A percentile compares a stretch with the other conserved stretches of the same genome.
These are phyloP conservation scores for Pollenia amentaria DNA, from an alignment of 2,888 invertebrate species.

Conservation along the genomic window DNA sequence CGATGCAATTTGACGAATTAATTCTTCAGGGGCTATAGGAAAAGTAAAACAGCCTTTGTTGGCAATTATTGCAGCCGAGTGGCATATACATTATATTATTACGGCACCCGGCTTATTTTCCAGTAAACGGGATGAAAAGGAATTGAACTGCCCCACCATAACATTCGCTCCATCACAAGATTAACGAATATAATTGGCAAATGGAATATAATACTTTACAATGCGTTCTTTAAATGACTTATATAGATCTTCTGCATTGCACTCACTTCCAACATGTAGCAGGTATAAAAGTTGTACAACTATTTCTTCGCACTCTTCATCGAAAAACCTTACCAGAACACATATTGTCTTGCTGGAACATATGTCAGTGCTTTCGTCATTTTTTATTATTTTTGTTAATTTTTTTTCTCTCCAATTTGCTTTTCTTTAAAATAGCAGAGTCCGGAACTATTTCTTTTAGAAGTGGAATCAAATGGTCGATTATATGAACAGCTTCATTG, in stretches of 20 bases:
- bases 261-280: conserved; percentile 22
- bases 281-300: conserved; percentile 31
- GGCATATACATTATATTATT: conserved; percentile 46
- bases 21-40: conserved; percentile 42
- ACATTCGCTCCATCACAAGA: conserved; percentile 35
- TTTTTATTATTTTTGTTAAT: conserved; percentile 32
- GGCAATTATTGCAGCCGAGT: too few species aligned
- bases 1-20: conserved; percentile 23
- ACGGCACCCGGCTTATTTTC: not conserved
- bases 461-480: conserved; percentile 24
- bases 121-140: conserved; percentile 6
- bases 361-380: conserved; percentile 42
- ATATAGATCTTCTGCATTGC: conserved; percentile 31
- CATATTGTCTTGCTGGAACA: conserved; percentile 30
- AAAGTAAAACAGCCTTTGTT: conserved; percentile 27
- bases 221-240: conserved; percentile 24
- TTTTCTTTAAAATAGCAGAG: conserved; percentile 20
- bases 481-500: conserved; percentile 7
- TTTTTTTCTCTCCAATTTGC: conserved; percentile 26
- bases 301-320: conserved; percentile 19
- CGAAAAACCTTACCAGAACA: conserved; percentile 41
- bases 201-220: conserved; percentile 13
- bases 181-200: conserved; percentile 18
- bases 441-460: conserved; percentile 40
- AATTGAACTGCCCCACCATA: conserved; percentile 39